A percentile compares a stretch with the other conserved stretches of the same genome.
phyloP scores from a whole-genome alignment of 2,888 invertebrate genomes.

The Clanis bilineata region DNA sequence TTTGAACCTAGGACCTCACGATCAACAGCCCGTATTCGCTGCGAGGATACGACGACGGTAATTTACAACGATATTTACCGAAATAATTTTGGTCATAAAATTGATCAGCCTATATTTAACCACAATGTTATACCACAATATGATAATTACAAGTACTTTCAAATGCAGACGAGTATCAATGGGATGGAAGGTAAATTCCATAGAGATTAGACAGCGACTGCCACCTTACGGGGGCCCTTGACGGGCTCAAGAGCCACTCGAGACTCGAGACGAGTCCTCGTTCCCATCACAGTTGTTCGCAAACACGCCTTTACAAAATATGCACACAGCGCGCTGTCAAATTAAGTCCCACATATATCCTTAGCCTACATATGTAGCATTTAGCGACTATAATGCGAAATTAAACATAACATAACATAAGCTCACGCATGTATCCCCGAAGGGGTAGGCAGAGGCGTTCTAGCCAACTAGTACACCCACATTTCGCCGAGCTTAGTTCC shows the following conservation, averaged over 20 bases:
- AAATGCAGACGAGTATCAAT: conserved; percentile 50
- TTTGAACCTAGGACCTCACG: no score
- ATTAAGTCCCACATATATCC: conserved; percentile 38
- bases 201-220: conserved; percentile 70
- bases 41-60: no score
- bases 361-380: neutral
- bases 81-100: no score
- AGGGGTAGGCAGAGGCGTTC: no score
- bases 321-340: conserved; percentile 51
- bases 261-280: conserved; percentile 70
- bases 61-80: no score
- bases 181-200: conserved; percentile 55
- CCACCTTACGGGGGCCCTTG: conserved; percentile 63
- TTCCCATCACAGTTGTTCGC: conserved; percentile 60
- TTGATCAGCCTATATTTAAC: neutral
- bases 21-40: no score
- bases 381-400: neutral
- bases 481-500: no score
- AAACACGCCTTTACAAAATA: conserved; percentile 68
- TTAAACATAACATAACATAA: neutral
- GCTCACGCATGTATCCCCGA: no score
- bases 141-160: conserved; percentile 22
- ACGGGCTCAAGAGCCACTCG: conserved; percentile 58
- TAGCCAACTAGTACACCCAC: no score
- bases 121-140: neutral